Evolutionary conservation across 2,113 vertebrate species (phyloP).

Genomic region (Sinocyclocheilus grahami): DNA sequence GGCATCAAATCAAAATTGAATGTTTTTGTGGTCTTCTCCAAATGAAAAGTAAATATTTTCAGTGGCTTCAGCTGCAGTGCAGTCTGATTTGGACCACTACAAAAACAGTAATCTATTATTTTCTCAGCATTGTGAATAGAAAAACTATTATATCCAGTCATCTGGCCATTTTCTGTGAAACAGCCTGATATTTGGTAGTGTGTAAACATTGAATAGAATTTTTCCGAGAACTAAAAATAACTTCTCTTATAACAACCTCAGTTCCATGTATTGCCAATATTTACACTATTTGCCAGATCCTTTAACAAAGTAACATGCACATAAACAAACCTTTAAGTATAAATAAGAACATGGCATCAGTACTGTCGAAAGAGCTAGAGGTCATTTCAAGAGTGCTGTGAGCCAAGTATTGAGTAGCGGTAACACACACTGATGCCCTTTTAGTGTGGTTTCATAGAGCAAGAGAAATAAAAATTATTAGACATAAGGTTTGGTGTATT

Average conservation of each 20-base stretch:
- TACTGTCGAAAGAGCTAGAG: background rate
- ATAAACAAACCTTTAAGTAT: background rate
- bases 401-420: background rate
- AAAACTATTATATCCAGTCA: constrained; percentile 6
- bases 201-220: background rate
- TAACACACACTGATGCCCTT: background rate
- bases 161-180: constrained; percentile 18
- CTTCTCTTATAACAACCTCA: background rate
- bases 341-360: background rate
- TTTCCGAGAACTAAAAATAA: constrained; percentile 9
- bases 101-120: background rate
- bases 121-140: background rate
- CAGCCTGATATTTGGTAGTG: background rate
- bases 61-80: background rate
- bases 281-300: background rate
- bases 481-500: background rate
- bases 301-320: background rate
- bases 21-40: background rate
- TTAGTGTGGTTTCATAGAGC: background rate
- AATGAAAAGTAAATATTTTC: background rate
- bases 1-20: background rate
- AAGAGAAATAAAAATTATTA: background rate
- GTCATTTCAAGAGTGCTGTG: background rate
- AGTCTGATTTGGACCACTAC: background rate
- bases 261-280: background rate